Base-by-base conservation (phyloP, 37 sponge, comb jelly and placozoan species). In the Spongilla lacustris region DNA sequence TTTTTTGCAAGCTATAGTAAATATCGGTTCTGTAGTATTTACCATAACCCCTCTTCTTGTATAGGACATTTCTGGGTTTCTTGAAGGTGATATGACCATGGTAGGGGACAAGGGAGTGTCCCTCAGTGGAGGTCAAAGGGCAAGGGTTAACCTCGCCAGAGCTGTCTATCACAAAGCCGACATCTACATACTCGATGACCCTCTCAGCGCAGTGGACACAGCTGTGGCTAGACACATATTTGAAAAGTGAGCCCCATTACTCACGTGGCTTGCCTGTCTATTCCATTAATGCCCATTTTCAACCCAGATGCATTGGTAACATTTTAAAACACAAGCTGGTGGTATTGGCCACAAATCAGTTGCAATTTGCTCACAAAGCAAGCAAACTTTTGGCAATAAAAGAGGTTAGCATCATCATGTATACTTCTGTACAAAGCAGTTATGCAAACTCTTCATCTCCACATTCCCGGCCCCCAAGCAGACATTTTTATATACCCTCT, bases 81-180 rank as follows among this genome's bases (percentile, higher is more conserved):
- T 68, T 71, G 36, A 86, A 50, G 82, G 91, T 8, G 91, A 90
- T 33, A n/a, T 46, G 58, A 90, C 91, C 24, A 58, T 75, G 58
- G 77, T 90, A 17, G 91, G 91, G 6, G 91, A 90, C 49, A 73
- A 82, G 73, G 91, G 91, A 32, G 82, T 90, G 22, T 80, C 75
- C 9, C 91, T 90, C 23, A 90, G 91, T 80, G 91, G 91, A 29
- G 91, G 91, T 13, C 91, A 90, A 36, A 90, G 87, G 76, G 86
- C 91, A 27, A 82, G 91, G 35, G 69, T 90, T 27, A 85, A 36
- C 32, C 73, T 90, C 35, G 91, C 91, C 24, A 90, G 91, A 81
- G 83, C 91, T 46, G 75, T 85, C 26, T 90, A 90, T 66, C 68
- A 77, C 38, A 77, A 85, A 28, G 86, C 86, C 13, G 91, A 85